phyloP scores from a whole-genome alignment of 2,888 invertebrate species.

The Metacarcinus magister region DNA sequence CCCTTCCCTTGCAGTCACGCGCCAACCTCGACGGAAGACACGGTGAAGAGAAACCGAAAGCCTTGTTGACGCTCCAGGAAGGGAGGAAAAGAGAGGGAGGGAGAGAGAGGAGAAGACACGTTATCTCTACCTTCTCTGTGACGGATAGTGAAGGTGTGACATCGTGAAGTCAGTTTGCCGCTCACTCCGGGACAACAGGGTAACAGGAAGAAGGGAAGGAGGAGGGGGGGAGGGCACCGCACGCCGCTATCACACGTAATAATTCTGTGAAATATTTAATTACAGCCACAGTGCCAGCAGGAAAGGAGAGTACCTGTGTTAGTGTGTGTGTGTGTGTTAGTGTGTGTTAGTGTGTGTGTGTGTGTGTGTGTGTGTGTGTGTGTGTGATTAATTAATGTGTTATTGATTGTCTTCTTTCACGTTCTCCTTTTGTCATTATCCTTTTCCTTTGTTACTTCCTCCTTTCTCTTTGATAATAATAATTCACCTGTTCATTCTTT shows the following conservation, averaged over 20 bases:
- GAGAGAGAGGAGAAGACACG: not conserved
- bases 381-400: not conserved
- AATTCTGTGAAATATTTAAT: conserved; percentile 18
- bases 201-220: not conserved
- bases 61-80: not conserved
- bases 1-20: not conserved
- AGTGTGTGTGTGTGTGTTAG: conserved; percentile 17
- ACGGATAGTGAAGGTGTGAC: not conserved
- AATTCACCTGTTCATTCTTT: not conserved
- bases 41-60: not conserved
- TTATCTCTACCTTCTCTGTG: not conserved
- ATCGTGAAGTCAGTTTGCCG: not conserved
- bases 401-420: not conserved
- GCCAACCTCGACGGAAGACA: not conserved
- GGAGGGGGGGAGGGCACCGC: not conserved
- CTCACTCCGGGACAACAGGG: not conserved
- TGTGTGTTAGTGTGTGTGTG: not conserved
- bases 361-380: not conserved
- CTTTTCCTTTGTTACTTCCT: not conserved
- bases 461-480: not conserved
- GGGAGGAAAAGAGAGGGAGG: not conserved
- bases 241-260: not conserved
- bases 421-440: not conserved
- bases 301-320: not conserved
- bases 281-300: not conserved